These are phyloP conservation scores for Zaprionus lineosus DNA, from an alignment of 2,888 invertebrate species.

Conservation along the genomic window DNA sequence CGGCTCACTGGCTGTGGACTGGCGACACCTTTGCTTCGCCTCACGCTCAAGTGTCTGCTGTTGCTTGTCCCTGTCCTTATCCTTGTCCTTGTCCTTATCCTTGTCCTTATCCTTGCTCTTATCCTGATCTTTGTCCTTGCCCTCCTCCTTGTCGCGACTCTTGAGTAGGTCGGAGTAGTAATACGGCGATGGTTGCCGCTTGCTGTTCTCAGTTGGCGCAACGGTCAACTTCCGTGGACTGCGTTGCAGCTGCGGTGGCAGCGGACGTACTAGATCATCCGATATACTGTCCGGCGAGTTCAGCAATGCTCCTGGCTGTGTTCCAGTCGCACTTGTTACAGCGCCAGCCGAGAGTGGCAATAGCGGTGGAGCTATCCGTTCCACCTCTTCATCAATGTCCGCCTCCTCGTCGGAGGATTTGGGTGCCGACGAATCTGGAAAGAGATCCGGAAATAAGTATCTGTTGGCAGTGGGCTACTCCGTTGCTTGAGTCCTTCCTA, in stretches of 20 bases:
- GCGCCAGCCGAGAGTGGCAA: slow-evolving; percentile 15
- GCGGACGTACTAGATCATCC: slow-evolving; percentile 83
- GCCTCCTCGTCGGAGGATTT: slow-evolving; percentile 85
- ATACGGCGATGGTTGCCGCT: slow-evolving; percentile 91
- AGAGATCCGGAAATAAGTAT: no score
- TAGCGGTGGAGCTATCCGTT: slow-evolving; percentile 21
- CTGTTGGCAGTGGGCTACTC: no score
- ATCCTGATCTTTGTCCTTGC: slow-evolving; percentile 41
- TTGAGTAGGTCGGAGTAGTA: slow-evolving; percentile 91
- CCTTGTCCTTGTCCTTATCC: slow-evolving; percentile 65
- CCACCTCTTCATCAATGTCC: slow-evolving; percentile 66
- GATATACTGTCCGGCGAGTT: slow-evolving; percentile 89
- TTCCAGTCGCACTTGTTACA: not conserved
- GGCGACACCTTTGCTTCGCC: slow-evolving; percentile 80
- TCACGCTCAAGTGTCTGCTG: slow-evolving; percentile 70
- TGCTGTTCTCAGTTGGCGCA: slow-evolving; percentile 77
- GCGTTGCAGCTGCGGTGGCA: slow-evolving; percentile 81
- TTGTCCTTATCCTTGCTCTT: slow-evolving; percentile 40
- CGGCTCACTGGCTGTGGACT: slow-evolving; percentile 83
- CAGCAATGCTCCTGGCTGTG: slow-evolving; percentile 84
- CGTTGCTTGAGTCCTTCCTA: no score
- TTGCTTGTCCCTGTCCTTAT: slow-evolving; percentile 83
- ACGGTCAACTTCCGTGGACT: slow-evolving; percentile 81
- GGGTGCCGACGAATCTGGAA: slow-evolving; percentile 84
- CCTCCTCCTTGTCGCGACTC: slow-evolving; percentile 61